phyloP scores from a whole-genome alignment of 2,888 invertebrate genomes.

The Ypsolopha sequella region DNA sequence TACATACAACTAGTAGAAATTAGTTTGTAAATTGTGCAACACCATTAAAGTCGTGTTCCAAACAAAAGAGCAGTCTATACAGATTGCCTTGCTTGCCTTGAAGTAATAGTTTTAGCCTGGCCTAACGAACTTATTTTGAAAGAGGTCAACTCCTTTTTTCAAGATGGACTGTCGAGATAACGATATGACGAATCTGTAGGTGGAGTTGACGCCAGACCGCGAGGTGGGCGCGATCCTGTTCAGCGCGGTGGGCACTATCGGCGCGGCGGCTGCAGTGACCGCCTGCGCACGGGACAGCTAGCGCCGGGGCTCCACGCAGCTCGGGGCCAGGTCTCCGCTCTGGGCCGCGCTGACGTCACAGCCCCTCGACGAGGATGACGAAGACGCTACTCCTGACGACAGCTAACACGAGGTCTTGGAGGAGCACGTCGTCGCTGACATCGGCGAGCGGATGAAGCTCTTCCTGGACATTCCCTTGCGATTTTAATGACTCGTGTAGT shows the following conservation, averaged over 20 bases:
- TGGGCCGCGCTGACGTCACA: slow-evolving; percentile 87
- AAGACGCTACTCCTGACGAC: slow-evolving; percentile 29
- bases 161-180: neutral
- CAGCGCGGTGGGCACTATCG: slow-evolving; percentile 43
- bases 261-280: slow-evolving; percentile 33
- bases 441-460: slow-evolving; percentile 66
- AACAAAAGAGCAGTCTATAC: too few relatives aligned
- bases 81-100: too few relatives aligned
- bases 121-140: too few relatives aligned
- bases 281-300: slow-evolving; percentile 69
- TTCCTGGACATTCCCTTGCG: slow-evolving; percentile 72
- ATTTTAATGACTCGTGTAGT: slow-evolving; percentile 34
- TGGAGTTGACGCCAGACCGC: slow-evolving; percentile 62
- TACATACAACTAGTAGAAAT: too few relatives aligned
- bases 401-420: slow-evolving; percentile 68
- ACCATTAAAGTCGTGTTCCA: too few relatives aligned
- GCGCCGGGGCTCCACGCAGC: slow-evolving; percentile 61
- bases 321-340: slow-evolving; percentile 75
- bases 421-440: slow-evolving; percentile 64
- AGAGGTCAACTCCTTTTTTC: too few relatives aligned
- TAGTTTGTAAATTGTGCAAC: too few relatives aligned
- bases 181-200: slow-evolving; percentile 22
- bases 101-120: too few relatives aligned
- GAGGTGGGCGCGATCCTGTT: slow-evolving; percentile 57
- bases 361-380: slow-evolving; percentile 51